Evolutionary conservation across 2,888 invertebrate species (phyloP).

Genomic region (Spisula subtruncata): DNA sequence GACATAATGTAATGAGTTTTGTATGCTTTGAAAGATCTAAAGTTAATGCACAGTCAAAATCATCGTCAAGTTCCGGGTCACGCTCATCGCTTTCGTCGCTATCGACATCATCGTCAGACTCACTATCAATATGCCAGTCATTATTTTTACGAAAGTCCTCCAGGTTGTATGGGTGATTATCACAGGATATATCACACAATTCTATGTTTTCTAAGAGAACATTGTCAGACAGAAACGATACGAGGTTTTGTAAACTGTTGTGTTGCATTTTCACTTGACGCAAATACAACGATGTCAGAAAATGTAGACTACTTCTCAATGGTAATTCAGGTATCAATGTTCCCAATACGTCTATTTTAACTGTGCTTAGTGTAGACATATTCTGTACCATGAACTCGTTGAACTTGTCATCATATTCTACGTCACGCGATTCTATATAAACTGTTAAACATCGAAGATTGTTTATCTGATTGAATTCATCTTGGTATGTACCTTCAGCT

Average conservation of each 20-base stretch:
- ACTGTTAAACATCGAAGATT: too few species aligned
- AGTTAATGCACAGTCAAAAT: not conserved
- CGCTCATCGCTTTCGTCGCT: too few species aligned
- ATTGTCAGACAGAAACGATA: not conserved
- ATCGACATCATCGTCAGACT: too few species aligned
- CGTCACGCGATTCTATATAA: too few species aligned
- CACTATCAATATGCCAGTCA: too few species aligned
- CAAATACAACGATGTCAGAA: conserved; percentile 1
- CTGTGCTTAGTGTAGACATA: not conserved
- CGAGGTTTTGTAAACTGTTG: not conserved
- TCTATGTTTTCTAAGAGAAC: not conserved
- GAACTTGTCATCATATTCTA: too few species aligned
- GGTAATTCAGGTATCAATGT: conserved; percentile 2
- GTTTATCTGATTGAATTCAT: too few species aligned
- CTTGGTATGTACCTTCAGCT: not conserved
- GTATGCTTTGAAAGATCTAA: not conserved
- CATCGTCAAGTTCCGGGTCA: not conserved
- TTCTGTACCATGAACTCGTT: too few species aligned
- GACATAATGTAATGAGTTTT: not conserved
- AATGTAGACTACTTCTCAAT: not conserved
- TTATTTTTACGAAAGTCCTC: too few species aligned
- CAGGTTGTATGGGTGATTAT: not conserved
- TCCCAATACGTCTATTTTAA: not conserved
- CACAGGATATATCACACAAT: not conserved
- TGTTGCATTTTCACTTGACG: not conserved